Evolutionary conservation across 2,113 vertebrate species (phyloP).

Genomic region (Nettapus auritus): DNA sequence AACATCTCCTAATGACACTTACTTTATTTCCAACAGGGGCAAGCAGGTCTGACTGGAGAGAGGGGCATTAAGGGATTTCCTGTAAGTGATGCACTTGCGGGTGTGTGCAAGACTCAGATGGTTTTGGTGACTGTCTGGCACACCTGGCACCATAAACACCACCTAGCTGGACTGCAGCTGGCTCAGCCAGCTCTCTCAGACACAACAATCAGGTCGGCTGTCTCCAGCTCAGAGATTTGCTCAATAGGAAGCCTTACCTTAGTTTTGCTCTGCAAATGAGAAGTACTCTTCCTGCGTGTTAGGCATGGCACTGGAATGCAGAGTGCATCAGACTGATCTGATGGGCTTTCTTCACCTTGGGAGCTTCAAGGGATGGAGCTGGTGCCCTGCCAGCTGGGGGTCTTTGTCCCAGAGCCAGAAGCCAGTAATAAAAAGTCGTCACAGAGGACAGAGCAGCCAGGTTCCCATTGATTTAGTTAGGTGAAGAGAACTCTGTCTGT

Average conservation of each 20-base stretch:
- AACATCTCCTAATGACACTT: constrained; percentile 56
- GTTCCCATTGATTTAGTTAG: too few relatives aligned
- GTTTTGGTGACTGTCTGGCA: not conserved
- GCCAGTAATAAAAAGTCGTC: not conserved
- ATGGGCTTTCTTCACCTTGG: not conserved
- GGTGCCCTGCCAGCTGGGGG: not conserved
- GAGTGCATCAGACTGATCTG: not conserved
- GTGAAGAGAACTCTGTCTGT: not conserved
- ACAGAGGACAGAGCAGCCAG: not conserved
- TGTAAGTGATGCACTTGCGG: constrained; percentile 79
- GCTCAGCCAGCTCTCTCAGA: not conserved
- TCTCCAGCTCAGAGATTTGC: not conserved
- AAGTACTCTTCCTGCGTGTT: not conserved
- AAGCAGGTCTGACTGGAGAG: constrained; percentile 78
- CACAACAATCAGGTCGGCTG: not conserved
- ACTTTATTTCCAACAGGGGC: constrained; percentile 78
- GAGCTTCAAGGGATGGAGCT: not conserved
- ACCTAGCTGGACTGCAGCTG: not conserved
- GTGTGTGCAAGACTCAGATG: not conserved
- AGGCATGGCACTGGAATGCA: not conserved
- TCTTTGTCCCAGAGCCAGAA: not conserved
- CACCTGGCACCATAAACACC: not conserved
- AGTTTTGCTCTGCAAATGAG: not conserved
- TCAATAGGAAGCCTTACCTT: not conserved
- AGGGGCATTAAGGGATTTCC: constrained; percentile 71